Percentiles rank a stretch among this genome's conserved stretches.
phyloP scores from a whole-genome alignment of 2,797 vertebrate genomes.

The Sarcophilus harrisii region DNA sequence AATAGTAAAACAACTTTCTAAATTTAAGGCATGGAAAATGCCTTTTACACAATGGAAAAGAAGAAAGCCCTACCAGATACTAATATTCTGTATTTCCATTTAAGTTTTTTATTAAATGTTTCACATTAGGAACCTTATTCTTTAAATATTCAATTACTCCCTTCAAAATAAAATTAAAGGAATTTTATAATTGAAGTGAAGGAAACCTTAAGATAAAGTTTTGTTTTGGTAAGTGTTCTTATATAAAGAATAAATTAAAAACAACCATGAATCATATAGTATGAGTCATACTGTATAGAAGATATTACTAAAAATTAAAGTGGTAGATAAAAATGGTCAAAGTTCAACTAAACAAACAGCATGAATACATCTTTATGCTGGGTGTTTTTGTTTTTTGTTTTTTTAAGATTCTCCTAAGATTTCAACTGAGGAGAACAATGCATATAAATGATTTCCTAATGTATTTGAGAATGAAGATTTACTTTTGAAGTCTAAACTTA shows the following conservation, averaged over 20 bases:
- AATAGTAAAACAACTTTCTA: background rate
- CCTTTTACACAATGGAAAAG: slow-evolving; percentile 41
- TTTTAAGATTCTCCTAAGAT: background rate
- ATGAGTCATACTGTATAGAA: background rate
- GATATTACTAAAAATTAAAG: background rate
- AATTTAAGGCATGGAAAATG: too few relatives aligned
- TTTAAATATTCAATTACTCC: background rate
- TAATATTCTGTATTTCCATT: slow-evolving; percentile 8
- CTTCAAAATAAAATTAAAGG: background rate
- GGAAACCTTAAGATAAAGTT: background rate
- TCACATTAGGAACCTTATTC: background rate
- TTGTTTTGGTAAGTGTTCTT: background rate
- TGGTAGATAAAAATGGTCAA: background rate
- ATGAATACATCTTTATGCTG: background rate
- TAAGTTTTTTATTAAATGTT: slow-evolving; percentile 40
- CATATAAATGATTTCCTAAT: background rate
- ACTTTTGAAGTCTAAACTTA: background rate
- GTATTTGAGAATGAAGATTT: background rate
- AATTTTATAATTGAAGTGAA: background rate
- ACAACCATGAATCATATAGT: background rate
- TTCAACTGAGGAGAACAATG: background rate
- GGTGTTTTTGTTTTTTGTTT: background rate
- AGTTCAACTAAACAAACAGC: background rate
- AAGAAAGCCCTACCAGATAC: slow-evolving; percentile 15
- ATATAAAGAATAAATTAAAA: background rate